Evolutionary conservation across 2,113 vertebrate species (phyloP), one percentile per base, ranked within the genome.

Genomic region (Neoarius graeffei): DNA sequence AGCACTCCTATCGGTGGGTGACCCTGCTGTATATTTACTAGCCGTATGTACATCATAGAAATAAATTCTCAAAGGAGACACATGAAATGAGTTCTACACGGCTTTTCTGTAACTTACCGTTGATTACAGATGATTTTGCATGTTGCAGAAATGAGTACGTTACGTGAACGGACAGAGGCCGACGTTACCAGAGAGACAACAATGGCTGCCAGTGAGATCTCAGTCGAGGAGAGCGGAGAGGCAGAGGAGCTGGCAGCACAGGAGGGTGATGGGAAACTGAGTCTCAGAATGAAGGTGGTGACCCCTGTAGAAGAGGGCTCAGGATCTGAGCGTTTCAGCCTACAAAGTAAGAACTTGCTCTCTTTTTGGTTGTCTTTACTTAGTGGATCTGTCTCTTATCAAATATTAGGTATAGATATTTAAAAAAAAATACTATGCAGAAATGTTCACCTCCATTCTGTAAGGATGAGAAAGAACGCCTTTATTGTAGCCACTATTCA

Each of bases 1-100:
- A 99, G 98, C 95, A 99, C 98, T 84, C 98, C 98, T 74, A 99
- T 99, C 83, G 97, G 98, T 99, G 92, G 92, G 98, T 42, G 27
- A 84, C 50, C 15, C n/a, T 79, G 50, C 69, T 7, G 25, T 48
- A 20, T 20, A 5, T 69, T 35, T 27, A 20, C 35, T 56, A 57
- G 42, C 17, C 23, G 81, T 35, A 23, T 86, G 76, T 20, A 20
- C 67, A 35, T 59, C 23, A 62, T 15, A 27, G 48, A 27, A 85
- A 69, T 19, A 10, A 23, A 27, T 67, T 67, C 30, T 52, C 14
- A 60, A 54, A 19, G 11, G 19, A 74, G 71, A 50, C 3, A 0
- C 25, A 23, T 25, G 23, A 69, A 19, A 69, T 13, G 54, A 23
- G 19, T 50, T 83, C n/a, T 56, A 27, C 23, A 30, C 56, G 25